phyloP scores from a whole-genome alignment of 2,888 invertebrate genomes.

The Bellardia pandia region DNA sequence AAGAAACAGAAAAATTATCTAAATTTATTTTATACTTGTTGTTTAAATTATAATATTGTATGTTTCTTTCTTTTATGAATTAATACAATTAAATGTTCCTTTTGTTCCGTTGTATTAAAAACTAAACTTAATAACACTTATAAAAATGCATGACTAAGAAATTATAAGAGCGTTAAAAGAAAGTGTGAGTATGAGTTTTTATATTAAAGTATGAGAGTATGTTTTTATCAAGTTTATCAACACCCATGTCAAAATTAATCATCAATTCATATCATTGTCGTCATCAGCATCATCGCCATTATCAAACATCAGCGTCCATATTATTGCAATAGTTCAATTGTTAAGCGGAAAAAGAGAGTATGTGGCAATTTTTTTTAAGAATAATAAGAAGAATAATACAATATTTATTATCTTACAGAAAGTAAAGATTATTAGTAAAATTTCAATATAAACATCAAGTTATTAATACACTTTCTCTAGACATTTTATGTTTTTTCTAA shows the following conservation, averaged over 20 bases:
- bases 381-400: too few relatives aligned
- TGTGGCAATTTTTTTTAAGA: not conserved
- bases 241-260: conserved; percentile 8
- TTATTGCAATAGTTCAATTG: conserved; percentile 26
- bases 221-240: conserved; percentile 31
- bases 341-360: not conserved
- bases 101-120: conserved; percentile 19
- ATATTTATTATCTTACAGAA: too few relatives aligned
- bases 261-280: conserved; percentile 30
- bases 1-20: not conserved
- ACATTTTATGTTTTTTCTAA: too few relatives aligned
- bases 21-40: not conserved
- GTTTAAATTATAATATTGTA: conserved; percentile 11
- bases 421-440: too few relatives aligned
- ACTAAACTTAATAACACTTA: conserved; percentile 41
- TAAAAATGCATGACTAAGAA: not conserved
- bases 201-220: not conserved
- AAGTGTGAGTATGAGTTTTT: not conserved
- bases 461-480: too few relatives aligned
- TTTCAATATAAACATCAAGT: too few relatives aligned
- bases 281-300: conserved; percentile 21
- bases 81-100: conserved; percentile 20
- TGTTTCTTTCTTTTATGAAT: conserved; percentile 20
- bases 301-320: conserved; percentile 24
- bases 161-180: not conserved